Percentiles rank a stretch among this genome's conserved stretches.
Evolutionary conservation across 2,797 vertebrate species (phyloP).

Genomic region (Coilia nasus): DNA sequence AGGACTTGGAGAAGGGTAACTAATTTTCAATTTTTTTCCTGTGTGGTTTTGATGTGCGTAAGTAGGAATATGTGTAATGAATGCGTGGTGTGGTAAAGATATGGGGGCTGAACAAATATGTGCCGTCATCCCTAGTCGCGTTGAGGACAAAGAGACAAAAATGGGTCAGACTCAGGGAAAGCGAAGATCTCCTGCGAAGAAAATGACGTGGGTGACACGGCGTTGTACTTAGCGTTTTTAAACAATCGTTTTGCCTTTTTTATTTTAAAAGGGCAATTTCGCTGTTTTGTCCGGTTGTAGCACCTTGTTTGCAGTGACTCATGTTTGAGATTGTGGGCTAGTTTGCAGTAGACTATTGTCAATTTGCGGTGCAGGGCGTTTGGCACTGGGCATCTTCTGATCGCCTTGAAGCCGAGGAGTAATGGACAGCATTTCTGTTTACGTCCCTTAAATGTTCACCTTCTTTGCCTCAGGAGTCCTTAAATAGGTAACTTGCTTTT

Average conservation of each 20-base stretch:
- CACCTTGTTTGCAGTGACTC: background rate
- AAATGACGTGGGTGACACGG: conserved; percentile 23
- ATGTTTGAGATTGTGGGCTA: background rate
- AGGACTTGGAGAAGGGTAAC: background rate
- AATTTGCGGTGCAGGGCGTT: background rate
- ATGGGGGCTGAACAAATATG: conserved; percentile 39
- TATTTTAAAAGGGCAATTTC: background rate
- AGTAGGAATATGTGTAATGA: background rate
- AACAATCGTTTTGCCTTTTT: background rate
- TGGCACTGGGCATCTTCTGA: conserved; percentile 9
- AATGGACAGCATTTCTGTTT: conserved; percentile 9
- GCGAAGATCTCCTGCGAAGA: conserved; percentile 12
- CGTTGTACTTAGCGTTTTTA: background rate
- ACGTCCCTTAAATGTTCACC: background rate
- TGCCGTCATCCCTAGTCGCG: conserved; percentile 43
- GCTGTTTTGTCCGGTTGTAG: background rate
- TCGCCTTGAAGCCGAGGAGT: background rate
- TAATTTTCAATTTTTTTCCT: background rate
- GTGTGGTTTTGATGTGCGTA: background rate
- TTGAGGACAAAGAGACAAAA: conserved; percentile 74
- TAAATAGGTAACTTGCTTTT: conserved; percentile 12
- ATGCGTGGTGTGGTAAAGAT: conserved; percentile 7
- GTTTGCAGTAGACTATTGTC: conserved; percentile 18
- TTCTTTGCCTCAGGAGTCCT: conserved; percentile 1
- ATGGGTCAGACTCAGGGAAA: conserved; percentile 66